Base-by-base conservation (phyloP, 2,888 invertebrate genomes). In the Cremastobaeus sp. region DNA sequence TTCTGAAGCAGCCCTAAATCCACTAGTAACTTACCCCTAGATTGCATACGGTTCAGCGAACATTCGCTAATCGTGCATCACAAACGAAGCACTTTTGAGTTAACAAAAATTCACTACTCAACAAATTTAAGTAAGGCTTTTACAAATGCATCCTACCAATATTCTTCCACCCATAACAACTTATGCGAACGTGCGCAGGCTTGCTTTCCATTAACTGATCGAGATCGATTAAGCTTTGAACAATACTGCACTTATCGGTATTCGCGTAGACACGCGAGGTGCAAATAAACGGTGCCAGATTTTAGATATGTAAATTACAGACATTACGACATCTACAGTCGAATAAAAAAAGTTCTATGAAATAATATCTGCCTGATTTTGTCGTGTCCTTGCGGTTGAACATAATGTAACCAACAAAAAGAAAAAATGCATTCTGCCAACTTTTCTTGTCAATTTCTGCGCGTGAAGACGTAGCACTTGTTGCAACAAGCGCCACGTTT, bases 171-270 rank as follows among this genome's bases (percentile, higher is more conserved):
- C 4, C n/a, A 11, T 28, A 35, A 32, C 50, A 57, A 68, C 35
- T 43, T 43, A 50, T 59, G 43, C 28, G 12, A 41, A 21, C 47
- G 6, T 14, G 25, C 41, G 48, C 17, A n/a, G 14, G 9, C 60
- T 6, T 52, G 68, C 50, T 57, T 18, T 25, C 9, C 34, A 18
- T 48, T 47, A 66, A 66, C 66, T 66, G 66, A 66, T 66, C 50
- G 50, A 39, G 57, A 66, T 57, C 34, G 57, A 64, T 64, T 37
- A 20, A 18, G n/a, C 9, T 28, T 60, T 47, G 45, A 12, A 43
- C 54, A 32, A 15, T 39, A 47, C 20, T 52, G 28, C 8, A 39
- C 34, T 55, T 66, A 55, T 48, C 65, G 47, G 28, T 48, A 48
- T 60, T 20, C 55, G 37, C 34, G 30, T 45, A 20, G 48, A 54